These are phyloP conservation scores for Astreopora myriophthalma DNA, from an alignment of 64 coral and sea anemone species.

Conservation along the genomic window DNA sequence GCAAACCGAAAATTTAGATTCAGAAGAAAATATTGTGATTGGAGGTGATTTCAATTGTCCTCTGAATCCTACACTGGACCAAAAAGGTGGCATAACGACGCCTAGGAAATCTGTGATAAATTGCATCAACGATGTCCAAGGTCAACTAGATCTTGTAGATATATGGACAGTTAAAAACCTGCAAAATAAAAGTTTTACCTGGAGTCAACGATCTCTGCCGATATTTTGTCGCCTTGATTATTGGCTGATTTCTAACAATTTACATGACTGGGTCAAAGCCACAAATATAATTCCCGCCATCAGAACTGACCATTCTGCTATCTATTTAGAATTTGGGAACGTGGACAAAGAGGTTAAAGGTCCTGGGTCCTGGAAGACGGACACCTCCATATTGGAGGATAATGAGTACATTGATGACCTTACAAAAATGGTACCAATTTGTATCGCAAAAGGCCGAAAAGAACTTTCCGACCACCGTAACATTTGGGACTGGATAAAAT, in stretches of 20 bases:
- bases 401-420: not conserved
- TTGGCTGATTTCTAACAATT: not conserved
- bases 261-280: not conserved
- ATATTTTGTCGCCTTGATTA: too few species aligned
- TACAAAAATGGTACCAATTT: slow-evolving; percentile 2
- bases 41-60: too few species aligned
- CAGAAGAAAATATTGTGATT: too few species aligned
- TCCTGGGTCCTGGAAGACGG: too few species aligned
- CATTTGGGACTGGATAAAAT: not conserved
- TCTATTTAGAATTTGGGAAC: not conserved
- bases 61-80: too few species aligned
- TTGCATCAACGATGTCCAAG: not conserved
- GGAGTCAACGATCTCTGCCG: too few species aligned
- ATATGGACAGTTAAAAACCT: not conserved
- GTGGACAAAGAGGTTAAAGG: not conserved
- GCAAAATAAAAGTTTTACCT: not conserved
- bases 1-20: too few species aligned
- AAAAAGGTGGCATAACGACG: too few species aligned
- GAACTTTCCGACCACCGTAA: not conserved
- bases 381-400: not conserved
- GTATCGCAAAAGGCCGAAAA: not conserved
- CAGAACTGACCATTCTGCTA: not conserved
- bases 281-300: not conserved
- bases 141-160: not conserved
- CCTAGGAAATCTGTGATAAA: not conserved